phyloP scores from a whole-genome alignment of 2,797 vertebrate genomes.

The Acestrorhynchus altus region DNA sequence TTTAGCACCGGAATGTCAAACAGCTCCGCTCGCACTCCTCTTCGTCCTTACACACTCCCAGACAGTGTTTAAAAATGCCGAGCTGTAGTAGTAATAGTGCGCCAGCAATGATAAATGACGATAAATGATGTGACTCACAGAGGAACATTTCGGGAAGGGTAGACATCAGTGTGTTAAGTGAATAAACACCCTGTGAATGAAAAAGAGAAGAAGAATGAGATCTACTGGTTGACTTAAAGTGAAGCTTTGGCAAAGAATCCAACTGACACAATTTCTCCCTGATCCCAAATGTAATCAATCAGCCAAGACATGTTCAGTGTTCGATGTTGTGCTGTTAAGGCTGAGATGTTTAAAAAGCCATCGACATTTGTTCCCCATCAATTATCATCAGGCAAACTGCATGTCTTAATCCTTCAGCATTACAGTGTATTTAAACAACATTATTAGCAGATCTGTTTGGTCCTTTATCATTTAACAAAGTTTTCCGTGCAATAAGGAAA shows the following conservation, averaged over 20 bases:
- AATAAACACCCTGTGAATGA: neutral
- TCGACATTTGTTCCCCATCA: no score
- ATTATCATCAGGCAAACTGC: no score
- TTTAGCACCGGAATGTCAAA: conserved; percentile 42
- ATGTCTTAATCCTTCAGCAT: no score
- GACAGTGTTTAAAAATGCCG: neutral
- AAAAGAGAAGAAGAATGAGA: neutral
- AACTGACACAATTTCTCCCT: neutral
- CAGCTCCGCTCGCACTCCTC: conserved; percentile 19
- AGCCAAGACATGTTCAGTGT: neutral
- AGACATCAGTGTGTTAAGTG: neutral
- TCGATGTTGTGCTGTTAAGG: neutral
- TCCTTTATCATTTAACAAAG: no score
- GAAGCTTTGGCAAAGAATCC: neutral
- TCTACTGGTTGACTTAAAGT: neutral
- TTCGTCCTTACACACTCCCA: neutral
- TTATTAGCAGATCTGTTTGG: no score
- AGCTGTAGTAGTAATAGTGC: neutral
- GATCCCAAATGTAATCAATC: neutral
- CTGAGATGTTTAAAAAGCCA: no score
- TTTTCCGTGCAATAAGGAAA: no score
- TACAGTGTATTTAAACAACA: no score
- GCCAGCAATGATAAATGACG: neutral
- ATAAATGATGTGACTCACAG: neutral
- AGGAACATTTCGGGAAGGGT: neutral